Base-by-base conservation (phyloP, 2,797 vertebrate species). In the Ptychadena robeensis region DNA sequence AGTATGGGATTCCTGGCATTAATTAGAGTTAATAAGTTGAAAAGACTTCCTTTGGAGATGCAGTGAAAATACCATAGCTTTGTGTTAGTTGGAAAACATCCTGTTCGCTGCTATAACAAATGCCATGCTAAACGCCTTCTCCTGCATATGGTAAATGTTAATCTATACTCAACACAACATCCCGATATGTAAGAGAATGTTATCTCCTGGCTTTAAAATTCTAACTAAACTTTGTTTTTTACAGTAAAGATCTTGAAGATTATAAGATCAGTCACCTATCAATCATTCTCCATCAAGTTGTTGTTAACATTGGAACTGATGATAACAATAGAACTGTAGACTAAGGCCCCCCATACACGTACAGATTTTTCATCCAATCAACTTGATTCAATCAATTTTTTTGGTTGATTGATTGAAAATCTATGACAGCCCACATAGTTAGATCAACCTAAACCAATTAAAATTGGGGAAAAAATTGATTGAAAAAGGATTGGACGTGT, bases 1-100 rank as follows among this genome's bases (percentile, higher is more conserved):
- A 61, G 57, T 34, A 65, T 37, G 12, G 59, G 74, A 73, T 78
- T 72, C 59, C 73, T 79, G 59, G 67, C 59, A 73, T 72, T 83
- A 83, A 83, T 83, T 83, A 78, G 68, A 48, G 48, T 75, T 82
- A 78, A 83, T 72, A 83, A 72, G 59, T 83, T 44, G 65, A 79
- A 82, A 77, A 53, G 74, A 78, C 74, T 82, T 83, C 74, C 81
- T 65, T 72, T 72, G 22, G 67, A 38, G n/a, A 72, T 61, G 63
- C 73, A 44, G 57, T 48, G 73, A 40, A 64, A 70, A 82, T 48
- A 28, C 57, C 30, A 65, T 44, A 71, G 73, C 31, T 63, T 63
- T 70, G 35, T 70, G 38, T 77, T 65, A 64, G 74, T 77, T 68
- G 38, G 35, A 83, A 72, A 72, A 73, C 74, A 72, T 83, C 74